These are phyloP conservation scores for Marmota flaviventris DNA, from an alignment of 2,113 vertebrate genomes.

Conservation along the genomic window DNA sequence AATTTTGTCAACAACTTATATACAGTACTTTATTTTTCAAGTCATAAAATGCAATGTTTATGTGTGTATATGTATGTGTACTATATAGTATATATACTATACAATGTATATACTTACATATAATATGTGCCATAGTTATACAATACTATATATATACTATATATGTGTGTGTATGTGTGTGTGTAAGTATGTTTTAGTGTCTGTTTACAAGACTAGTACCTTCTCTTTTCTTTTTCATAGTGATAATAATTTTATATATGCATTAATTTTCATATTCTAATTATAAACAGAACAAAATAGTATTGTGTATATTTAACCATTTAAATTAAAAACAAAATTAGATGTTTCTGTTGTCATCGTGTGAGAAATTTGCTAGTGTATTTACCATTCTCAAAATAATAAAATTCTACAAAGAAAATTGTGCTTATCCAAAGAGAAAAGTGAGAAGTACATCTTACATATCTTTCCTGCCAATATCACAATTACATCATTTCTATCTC, in stretches of 20 bases:
- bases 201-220: neutral
- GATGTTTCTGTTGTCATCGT: slow-evolving; percentile 30
- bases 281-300: slow-evolving; percentile 10
- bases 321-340: slow-evolving; percentile 57
- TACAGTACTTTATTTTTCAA: slow-evolving; percentile 15
- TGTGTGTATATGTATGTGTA: neutral
- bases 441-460: slow-evolving; percentile 44
- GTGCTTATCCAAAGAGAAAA: slow-evolving; percentile 45
- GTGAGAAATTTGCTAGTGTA: slow-evolving; percentile 49
- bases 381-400: slow-evolving; percentile 52
- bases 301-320: slow-evolving; percentile 10
- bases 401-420: slow-evolving; percentile 56
- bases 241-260: neutral
- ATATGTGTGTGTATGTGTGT: no score
- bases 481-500: slow-evolving; percentile 69
- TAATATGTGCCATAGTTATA: no score
- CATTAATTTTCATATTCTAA: slow-evolving; percentile 31
- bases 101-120: no score
- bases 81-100: no score
- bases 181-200: neutral
- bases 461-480: slow-evolving; percentile 62
- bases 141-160: no score
- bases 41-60: neutral
- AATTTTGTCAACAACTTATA: slow-evolving; percentile 42
- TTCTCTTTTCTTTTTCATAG: slow-evolving; percentile 4